Evolutionary conservation across 2,797 vertebrate genomes (phyloP).

Genomic region (Geotria australis): DNA sequence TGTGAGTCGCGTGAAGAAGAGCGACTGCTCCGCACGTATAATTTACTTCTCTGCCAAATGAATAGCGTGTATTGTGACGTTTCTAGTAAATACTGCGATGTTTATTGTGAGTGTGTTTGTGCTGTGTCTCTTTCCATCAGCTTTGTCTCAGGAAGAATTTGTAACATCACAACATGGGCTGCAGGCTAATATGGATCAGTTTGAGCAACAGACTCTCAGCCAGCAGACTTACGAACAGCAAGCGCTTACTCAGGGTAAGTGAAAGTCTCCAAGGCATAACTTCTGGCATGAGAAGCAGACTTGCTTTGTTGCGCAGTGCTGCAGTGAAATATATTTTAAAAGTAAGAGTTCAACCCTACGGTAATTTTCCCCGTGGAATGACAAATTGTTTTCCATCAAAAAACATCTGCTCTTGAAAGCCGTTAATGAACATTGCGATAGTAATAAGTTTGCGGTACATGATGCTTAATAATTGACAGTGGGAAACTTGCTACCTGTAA

Average conservation of each 20-base stretch:
- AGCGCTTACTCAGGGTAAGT: slow-evolving; percentile 50
- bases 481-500: too few species aligned
- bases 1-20: slow-evolving; percentile 13
- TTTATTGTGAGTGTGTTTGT: not conserved
- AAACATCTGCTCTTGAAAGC: too few species aligned
- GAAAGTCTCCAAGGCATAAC: not conserved
- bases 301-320: not conserved
- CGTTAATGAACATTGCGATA: too few species aligned
- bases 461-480: too few species aligned
- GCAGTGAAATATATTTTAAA: not conserved
- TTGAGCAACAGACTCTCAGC: slow-evolving; percentile 32
- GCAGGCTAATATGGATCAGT: slow-evolving; percentile 48
- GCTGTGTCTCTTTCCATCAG: not conserved
- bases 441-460: too few species aligned
- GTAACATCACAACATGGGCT: slow-evolving; percentile 40
- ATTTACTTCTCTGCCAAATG: not conserved
- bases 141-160: slow-evolving; percentile 32
- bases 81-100: not conserved
- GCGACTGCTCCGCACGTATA: too few species aligned
- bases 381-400: too few species aligned
- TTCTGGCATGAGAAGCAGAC: not conserved
- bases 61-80: not conserved
- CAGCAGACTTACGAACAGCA: slow-evolving; percentile 57
- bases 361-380: too few species aligned
- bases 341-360: too few species aligned